phyloP scores from a whole-genome alignment of 2,888 invertebrate genomes.

The Philonicus albiceps region DNA sequence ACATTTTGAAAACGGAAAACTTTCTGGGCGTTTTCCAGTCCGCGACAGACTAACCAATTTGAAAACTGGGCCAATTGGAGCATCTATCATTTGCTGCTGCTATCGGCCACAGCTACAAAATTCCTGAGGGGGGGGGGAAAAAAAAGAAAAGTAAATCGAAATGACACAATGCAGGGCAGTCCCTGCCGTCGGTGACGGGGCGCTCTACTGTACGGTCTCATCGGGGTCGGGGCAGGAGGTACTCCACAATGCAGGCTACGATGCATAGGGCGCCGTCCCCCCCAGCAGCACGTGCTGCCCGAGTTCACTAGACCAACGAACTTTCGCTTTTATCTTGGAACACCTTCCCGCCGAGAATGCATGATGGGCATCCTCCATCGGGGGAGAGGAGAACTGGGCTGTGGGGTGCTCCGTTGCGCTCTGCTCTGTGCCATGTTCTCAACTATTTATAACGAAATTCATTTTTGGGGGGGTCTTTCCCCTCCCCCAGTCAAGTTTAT shows the following conservation, averaged over 20 bases:
- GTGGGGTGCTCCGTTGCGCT: neutral
- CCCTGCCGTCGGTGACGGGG: neutral
- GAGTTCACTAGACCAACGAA: conserved; percentile 50
- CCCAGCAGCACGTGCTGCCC: conserved; percentile 45
- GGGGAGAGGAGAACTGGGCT: neutral
- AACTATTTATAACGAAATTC: conserved; percentile 31
- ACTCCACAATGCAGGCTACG: neutral
- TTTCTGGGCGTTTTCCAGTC: neutral
- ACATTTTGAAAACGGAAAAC: neutral
- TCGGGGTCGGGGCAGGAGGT: neutral
- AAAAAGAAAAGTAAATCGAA: neutral
- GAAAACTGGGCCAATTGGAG: neutral
- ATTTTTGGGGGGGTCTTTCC: neutral
- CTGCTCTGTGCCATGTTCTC: neutral
- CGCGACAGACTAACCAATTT: neutral
- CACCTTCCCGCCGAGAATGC: conserved; percentile 34
- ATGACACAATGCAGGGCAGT: neutral
- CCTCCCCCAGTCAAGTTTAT: conserved; percentile 15
- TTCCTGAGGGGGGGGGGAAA: neutral
- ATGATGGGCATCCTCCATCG: neutral
- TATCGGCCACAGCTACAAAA: neutral
- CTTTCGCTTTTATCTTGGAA: conserved; percentile 48
- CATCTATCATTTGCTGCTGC: neutral
- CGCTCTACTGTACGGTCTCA: neutral
- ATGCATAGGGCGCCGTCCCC: neutral